Evolutionary conservation across 2,797 vertebrate species (phyloP), one percentile per base, ranked within the genome.

Genomic region (Acrossocheilus fasciatus): DNA sequence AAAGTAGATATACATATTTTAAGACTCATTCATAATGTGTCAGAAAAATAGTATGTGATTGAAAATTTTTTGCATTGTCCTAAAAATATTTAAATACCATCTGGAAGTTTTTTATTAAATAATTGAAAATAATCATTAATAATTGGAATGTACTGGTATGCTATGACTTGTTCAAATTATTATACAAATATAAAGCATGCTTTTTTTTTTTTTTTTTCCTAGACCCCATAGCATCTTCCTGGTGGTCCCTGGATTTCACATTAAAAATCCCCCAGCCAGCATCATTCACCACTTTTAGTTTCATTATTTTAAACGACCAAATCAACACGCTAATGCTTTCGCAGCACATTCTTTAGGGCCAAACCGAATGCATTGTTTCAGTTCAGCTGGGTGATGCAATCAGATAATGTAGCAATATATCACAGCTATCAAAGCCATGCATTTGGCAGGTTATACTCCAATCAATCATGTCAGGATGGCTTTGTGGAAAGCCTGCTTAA

Each of bases 361-460:
- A 17, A 83, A 41, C 11, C 4, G 30, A 78, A 59, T 45, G 59
- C 45, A 59, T 68, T 73, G 85, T 87, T 88, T 83, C 59, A 79
- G 87, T 88, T 87, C 73, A 54, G 79, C 70, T 64, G 47, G 54
- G 69, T 89, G 83, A 90, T 90, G 89, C 84, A 90, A 92, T 91
- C 86, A 88, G 84, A 89, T 90, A 89, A 86, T 88, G 70, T 57
- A 87, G 89, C 74, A 87, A 90, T 91, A 88, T 79, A 91, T 91
- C 83, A 89, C 82, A 86, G 76, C 87, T 89, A 90, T 90, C 87
- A 88, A 89, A 89, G 89, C 90, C 66, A 84, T 79, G 85, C 87
- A 72, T 91, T 90, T 89, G 79, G 80, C 87, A 88, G 88, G 86
- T 89, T 91, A 87, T 87, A 86, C 87, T 83, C 83, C 72, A 90